Evolutionary conservation across 2,797 vertebrate species (phyloP), one percentile per base, ranked within the genome.

Genomic region (Malurus leucopterus): DNA sequence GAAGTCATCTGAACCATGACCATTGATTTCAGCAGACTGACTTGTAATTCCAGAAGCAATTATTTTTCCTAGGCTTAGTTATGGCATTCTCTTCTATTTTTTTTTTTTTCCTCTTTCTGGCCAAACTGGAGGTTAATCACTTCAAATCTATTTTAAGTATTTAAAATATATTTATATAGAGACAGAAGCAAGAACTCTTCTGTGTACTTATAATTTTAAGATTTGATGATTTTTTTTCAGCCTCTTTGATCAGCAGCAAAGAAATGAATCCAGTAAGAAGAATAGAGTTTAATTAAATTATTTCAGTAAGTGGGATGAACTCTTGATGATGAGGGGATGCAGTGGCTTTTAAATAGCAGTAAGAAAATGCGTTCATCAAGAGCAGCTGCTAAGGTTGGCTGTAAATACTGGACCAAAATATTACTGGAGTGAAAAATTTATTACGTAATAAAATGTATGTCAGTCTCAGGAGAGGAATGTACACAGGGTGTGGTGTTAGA

Each of bases 231-330:
- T 43, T 77, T 83, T 88, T 88, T 83, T 74, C 24, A 61, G 16
- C 29, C 40, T 81, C 24, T 87, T 73, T 79, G 74, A 86, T 91
- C 49, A 79, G 61, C 44, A 58, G 57, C 68, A 92, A 55, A 73
- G 50, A 92, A 91, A 81, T 84, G 59, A 89, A 84, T 84, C 46
- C 57, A 82, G 2, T 49, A 44, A 91, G 64, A 85, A 95, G 41
- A 92, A 91, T 22, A 22, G 21, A 1, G 16, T 76, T 91, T 89
- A 91, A 90, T 93, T 76, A 93, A 84, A 89, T 59, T 2, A 40
- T 86, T 92, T 92, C 53, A 67, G 32, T 87, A 86, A 86, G 34
- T 55, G 36, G 24, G 29, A 82, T 92, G 55, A 57, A 67, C 24
- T 81, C 89, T 59, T 57, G 41, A 65, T 70, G 88, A 53, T 10